These are phyloP conservation scores for Macrochelys suwanniensis DNA, from an alignment of 2,797 vertebrate species.

Conservation along the genomic window DNA sequence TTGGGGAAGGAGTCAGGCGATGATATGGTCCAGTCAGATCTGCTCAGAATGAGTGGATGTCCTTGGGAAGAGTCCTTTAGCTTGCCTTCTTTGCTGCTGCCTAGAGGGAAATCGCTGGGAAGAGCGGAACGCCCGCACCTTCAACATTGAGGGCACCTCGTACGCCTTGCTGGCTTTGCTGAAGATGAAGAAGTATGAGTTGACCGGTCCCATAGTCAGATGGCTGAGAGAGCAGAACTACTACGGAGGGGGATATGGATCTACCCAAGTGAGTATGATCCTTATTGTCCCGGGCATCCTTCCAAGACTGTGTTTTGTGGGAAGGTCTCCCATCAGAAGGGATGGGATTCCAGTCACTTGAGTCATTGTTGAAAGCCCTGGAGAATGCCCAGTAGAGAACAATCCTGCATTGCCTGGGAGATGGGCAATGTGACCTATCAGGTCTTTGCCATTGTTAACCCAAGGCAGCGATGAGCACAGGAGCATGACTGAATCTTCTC, in stretches of 20 bases:
- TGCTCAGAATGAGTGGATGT: not conserved
- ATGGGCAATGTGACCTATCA: not conserved
- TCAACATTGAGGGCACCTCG: conserved; percentile 80
- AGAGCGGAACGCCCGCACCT: conserved; percentile 55
- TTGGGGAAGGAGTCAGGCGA: not conserved
- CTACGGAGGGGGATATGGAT: conserved; percentile 78
- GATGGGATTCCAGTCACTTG: not conserved
- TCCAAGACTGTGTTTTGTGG: not conserved
- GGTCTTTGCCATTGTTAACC: not conserved
- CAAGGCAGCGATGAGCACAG: not conserved
- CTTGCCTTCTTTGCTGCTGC: not conserved
- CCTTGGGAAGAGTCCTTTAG: not conserved
- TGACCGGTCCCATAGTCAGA: conserved; percentile 69
- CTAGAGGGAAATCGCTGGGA: conserved; percentile 80
- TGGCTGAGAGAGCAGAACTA: conserved; percentile 81
- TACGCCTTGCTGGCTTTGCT: conserved; percentile 85
- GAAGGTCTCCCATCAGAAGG: not conserved
- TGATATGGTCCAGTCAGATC: not conserved
- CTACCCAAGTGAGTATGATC: conserved; percentile 81
- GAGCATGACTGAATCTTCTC: not conserved
- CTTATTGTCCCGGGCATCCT: not conserved
- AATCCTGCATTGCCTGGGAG: not conserved
- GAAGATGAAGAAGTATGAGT: conserved; percentile 62
- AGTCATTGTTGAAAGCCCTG: not conserved
- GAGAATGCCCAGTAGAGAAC: not conserved